Base-by-base conservation (phyloP, 23 tunicate species). In the Corella eumyota region DNA sequence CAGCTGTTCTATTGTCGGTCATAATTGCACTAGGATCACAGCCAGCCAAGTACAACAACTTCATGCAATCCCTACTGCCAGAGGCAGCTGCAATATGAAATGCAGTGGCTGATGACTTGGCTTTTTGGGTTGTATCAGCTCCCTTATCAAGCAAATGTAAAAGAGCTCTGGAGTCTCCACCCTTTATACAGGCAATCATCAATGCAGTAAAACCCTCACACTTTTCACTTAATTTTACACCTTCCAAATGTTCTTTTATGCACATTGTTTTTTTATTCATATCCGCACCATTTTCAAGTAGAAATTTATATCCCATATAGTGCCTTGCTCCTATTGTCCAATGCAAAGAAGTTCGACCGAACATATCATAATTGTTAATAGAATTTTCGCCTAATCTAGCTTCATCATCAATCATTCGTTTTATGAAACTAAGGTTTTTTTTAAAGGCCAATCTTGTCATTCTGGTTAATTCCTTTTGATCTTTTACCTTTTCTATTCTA, bases 51-150 rank as follows among this genome's bases (percentile, higher is more conserved):
- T 54, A 30, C 26, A 68, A 25, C 6, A 68, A 4, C 24, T 62
- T 32, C 73, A 68, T 68, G 56, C 73, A 68, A 52, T 68, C 56
- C 4, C 62, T 46, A 34, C 50, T 68, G 31, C 73, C 62, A 32
- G 60, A 48, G 5, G 73, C 73, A 31, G 56, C 62, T 2, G 73
- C 73, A 33, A 68, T 68, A 35, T 68, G 73, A 55, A 68, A 68
- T 1, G 62, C 73, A 35, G 62, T 68, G 2, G 73, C 73, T 33
- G 60, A 32, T 6, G 50, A 33, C 5, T 53, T 34, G 3, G 73
- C 73, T 53, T 25, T 45, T 3, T 33, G 34, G 26, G 35, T 5
- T 3, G 34, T 19, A 54, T 36, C 50, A 5, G 73, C 73, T 19
- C 45, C 45, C 46, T 55, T 20, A 23, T 32, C n/a, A 4, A 68